phyloP scores from a whole-genome alignment of 2,113 vertebrate species.

The Phasianus colchicus region DNA sequence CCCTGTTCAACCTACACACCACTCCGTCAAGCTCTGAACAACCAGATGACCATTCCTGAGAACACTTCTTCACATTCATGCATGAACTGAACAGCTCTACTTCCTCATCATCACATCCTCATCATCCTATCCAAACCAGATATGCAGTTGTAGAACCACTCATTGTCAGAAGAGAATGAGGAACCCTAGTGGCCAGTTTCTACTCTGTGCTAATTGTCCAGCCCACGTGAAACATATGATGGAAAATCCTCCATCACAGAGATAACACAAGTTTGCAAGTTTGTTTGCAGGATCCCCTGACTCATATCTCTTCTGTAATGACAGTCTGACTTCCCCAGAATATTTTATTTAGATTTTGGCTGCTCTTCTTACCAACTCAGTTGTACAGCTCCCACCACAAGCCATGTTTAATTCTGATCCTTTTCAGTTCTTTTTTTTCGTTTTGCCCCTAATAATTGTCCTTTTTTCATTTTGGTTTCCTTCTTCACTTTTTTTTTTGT shows the following conservation, averaged over 20 bases:
- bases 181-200: neutral
- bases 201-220: neutral
- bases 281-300: neutral
- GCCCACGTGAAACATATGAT: neutral
- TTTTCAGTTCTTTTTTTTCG: neutral
- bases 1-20: neutral
- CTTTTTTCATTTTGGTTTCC: neutral
- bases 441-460: neutral
- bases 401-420: neutral
- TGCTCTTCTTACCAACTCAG: neutral
- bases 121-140: neutral
- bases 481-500: neutral
- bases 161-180: neutral
- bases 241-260: neutral
- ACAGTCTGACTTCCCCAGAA: neutral
- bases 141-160: neutral
- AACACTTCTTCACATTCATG: neutral
- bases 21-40: neutral
- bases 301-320: neutral
- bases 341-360: neutral
- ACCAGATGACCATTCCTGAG: neutral
- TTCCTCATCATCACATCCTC: neutral
- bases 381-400: neutral
- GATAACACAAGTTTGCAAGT: neutral
- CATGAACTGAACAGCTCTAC: neutral